Evolutionary conservation across 2,888 invertebrate species (phyloP), one percentile per base, ranked within the genome.

Genomic region (Scaptomyza reducta): DNA sequence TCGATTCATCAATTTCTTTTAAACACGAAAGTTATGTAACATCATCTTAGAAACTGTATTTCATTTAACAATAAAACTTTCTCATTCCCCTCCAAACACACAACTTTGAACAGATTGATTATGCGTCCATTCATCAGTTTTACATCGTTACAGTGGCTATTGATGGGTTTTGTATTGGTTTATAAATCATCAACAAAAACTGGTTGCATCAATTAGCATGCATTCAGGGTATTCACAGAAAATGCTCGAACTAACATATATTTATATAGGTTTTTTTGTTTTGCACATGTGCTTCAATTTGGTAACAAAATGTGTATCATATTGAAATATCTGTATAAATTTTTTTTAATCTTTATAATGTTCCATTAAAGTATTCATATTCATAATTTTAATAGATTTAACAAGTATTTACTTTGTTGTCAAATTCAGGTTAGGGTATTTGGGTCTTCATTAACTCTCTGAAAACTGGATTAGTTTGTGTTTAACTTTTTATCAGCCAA

Each of bases 181-280:
- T 9, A 13, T 31, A 46, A 51, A 16, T 47, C 38, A 18, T 46
- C 41, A 16, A 16, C n/a, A 22, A 64, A 64, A 63, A 56, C 49
- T 45, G 44, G 33, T 46, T 51, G 42, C 46, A 59, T 53, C 35
- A 45, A 59, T 60, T 47, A 58, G n/a, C 42, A 51, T 51, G 25
- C n/a, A 44, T 58, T 41, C 46, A 16, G 25, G 16, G 18, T 35
- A 42, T 47, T 38, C 27, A 29, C 53, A 53, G 35, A 16, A 27
- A 29, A 14, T 42, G 4, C 51, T n/a, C n/a, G n/a, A n/a, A n/a
- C n/a, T n/a, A n/a, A n/a, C n/a, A n/a, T n/a, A n/a, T n/a, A n/a
- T n/a, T n/a, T n/a, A n/a, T n/a, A n/a, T n/a, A n/a, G n/a, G n/a
- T n/a, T 25, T 11, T 33, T 13, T 13, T 14, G 27, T 4, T 13